These are phyloP conservation scores for Drosophila phalerata DNA, from an alignment of 2,888 invertebrate genomes.

Conservation along the genomic window DNA sequence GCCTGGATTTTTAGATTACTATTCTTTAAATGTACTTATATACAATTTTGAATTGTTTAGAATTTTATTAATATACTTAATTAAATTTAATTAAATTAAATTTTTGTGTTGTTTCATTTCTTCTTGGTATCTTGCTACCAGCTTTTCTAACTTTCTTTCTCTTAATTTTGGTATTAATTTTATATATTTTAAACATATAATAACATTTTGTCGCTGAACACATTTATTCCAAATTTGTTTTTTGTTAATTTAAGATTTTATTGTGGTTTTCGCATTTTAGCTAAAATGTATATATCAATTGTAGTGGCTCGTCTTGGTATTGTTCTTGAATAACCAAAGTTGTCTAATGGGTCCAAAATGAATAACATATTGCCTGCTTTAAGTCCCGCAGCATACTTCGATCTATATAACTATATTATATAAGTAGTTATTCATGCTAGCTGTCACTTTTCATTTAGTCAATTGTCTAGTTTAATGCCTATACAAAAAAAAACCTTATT, in stretches of 20 bases:
- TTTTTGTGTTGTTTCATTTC: constrained; percentile 44
- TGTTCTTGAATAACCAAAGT: constrained; percentile 18
- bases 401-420: constrained; percentile 7
- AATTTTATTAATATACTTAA: constrained; percentile 54
- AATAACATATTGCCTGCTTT: constrained; percentile 20
- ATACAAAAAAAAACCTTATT: constrained; percentile 72
- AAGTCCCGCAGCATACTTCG: constrained; percentile 1
- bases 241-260: constrained; percentile 10
- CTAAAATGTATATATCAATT: constrained; percentile 36
- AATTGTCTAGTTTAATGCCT: constrained; percentile 50
- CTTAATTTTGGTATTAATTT: constrained; percentile 17
- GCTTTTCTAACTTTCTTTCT: constrained; percentile 20
- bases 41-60: constrained; percentile 62
- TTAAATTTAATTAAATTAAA: constrained; percentile 72
- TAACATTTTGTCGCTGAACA: constrained; percentile 75
- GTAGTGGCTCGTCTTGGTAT: constrained; percentile 34
- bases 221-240: constrained; percentile 72
- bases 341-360: constrained; percentile 11
- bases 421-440: constrained; percentile 24
- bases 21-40: constrained; percentile 40
- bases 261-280: constrained; percentile 34
- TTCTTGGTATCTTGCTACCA: constrained; percentile 9
- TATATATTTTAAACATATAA: constrained; percentile 76
- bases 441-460: constrained; percentile 29
- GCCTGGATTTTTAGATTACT: constrained; percentile 30